A percentile compares a stretch with the other conserved stretches of the same genome.
These are phyloP conservation scores for Calcarius ornatus DNA, from an alignment of 2,113 vertebrate genomes.

Conservation along the genomic window DNA sequence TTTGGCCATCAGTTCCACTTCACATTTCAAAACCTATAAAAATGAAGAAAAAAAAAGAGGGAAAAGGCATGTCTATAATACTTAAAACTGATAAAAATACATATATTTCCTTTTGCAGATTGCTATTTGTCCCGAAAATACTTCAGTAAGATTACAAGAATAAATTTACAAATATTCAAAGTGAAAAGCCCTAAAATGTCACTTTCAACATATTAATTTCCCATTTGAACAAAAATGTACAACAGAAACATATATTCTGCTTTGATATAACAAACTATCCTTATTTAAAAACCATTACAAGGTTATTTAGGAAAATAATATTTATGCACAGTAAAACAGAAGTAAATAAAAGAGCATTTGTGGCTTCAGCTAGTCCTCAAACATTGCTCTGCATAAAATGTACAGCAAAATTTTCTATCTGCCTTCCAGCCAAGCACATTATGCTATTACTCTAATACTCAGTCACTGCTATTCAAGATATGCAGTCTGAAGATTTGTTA, in stretches of 20 bases:
- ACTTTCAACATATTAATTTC: neutral
- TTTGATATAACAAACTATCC: neutral
- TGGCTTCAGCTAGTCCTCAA: neutral
- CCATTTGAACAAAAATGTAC: neutral
- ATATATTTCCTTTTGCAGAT: neutral
- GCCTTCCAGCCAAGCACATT: neutral
- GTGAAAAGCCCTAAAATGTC: neutral
- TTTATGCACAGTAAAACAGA: neutral
- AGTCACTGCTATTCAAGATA: neutral
- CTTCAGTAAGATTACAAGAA: neutral
- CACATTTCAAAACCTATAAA: slow-evolving; percentile 91
- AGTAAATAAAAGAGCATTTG: neutral
- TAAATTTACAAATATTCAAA: neutral
- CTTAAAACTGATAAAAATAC: neutral
- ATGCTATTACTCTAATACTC: neutral
- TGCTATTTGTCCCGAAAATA: neutral
- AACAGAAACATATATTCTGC: neutral
- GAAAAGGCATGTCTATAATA: neutral
- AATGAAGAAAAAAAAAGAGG: neutral
- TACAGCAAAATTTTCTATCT: neutral
- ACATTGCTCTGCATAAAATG: neutral
- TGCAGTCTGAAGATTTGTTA: neutral
- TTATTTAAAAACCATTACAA: neutral
- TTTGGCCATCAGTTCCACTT: slow-evolving; percentile 96
- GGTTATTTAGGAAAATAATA: neutral